Evolutionary conservation across 2,797 vertebrate genomes (phyloP).

Genomic region (Eremophila alpestris): DNA sequence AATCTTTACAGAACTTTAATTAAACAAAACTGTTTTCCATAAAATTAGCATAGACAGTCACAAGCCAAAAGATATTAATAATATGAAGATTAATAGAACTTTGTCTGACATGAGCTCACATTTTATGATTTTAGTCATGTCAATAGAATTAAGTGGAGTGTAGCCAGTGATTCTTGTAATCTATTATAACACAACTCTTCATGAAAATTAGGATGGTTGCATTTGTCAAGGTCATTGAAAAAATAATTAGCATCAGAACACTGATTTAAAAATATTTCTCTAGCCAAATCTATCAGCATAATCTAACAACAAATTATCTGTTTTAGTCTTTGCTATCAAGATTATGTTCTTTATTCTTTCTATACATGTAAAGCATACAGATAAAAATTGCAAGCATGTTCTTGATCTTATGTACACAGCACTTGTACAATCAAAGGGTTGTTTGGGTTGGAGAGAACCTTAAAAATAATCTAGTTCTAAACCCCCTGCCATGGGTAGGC

Average conservation of each 20-base stretch:
- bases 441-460: background rate
- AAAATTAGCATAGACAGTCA: background rate
- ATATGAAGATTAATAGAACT: background rate
- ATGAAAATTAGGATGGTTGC: background rate
- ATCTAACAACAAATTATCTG: background rate
- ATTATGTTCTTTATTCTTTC: background rate
- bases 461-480: background rate
- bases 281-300: background rate
- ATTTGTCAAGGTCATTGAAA: background rate
- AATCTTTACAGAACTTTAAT: background rate
- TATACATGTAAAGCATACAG: background rate
- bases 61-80: background rate
- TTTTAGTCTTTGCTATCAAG: background rate
- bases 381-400: background rate
- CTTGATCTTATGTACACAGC: background rate
- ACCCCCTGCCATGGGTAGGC: background rate
- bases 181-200: background rate
- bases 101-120: background rate
- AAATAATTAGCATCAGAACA: background rate
- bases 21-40: background rate
- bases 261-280: background rate
- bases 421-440: background rate
- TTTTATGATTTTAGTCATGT: background rate
- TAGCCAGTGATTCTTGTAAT: background rate
- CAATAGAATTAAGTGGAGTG: background rate